Conservation (phyloP, 1,140 invertebrate species). For the Tetramorium alpestre region DNA sequence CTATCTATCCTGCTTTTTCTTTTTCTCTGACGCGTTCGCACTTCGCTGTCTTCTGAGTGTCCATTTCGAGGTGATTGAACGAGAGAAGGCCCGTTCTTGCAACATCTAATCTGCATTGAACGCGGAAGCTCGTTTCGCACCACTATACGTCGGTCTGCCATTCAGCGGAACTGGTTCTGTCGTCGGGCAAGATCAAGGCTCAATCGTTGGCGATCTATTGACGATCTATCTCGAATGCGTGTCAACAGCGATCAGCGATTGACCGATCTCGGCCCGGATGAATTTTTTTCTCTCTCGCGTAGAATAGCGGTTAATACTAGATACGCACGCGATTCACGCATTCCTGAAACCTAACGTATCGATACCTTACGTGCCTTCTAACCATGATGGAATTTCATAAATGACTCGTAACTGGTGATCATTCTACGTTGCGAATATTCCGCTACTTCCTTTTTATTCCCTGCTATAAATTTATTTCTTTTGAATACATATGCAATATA, state of each 20-base stretch:
- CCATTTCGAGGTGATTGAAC: constrained; percentile 33
- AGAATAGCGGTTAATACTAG: constrained; percentile 22
- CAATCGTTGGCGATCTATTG: constrained; percentile 48
- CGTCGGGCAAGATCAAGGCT: constrained; percentile 69
- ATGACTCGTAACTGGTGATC: constrained; percentile 22
- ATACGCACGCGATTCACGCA: constrained; percentile 51
- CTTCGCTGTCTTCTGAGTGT: constrained; percentile 12
- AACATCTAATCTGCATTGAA: constrained; percentile 64
- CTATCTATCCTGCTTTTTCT: constrained; percentile 4
- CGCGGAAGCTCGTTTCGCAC: constrained; percentile 55
- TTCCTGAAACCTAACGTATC: constrained; percentile 36
- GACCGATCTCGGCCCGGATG: constrained; percentile 5
- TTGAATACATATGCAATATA: neutral
- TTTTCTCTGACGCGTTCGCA: neutral
- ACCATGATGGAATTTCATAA: constrained; percentile 37
- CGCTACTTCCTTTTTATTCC: neutral
- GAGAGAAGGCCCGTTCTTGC: constrained; percentile 14
- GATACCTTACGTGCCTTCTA: constrained; percentile 11
- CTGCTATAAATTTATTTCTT: neutral
- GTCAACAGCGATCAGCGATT: constrained; percentile 42
- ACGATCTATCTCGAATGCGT: constrained; percentile 49
- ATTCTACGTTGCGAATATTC: constrained; percentile 26
- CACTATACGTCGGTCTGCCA: neutral
- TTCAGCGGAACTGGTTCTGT: constrained; percentile 66
- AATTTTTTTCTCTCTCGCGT: constrained; percentile 7